phyloP scores from a whole-genome alignment of 2,888 invertebrate species.

The Geophilus truncorum region DNA sequence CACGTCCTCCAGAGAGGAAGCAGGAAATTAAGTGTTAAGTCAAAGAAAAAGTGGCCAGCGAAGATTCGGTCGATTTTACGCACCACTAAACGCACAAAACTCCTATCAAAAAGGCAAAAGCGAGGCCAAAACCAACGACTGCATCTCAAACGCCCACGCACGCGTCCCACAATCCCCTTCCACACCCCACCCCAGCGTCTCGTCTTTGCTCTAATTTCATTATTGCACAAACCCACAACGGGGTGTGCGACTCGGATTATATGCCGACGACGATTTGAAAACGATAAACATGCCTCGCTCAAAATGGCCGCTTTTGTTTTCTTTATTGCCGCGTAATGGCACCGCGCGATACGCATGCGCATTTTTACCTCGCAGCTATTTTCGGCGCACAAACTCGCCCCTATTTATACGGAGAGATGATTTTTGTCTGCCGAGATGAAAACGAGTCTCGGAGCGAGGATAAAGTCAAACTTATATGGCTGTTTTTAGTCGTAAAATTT shows the following conservation, averaged over 20 bases:
- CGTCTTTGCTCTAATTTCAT: neutral
- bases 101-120: neutral
- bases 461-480: no score
- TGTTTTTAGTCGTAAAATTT: no score
- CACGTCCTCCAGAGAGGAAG: neutral
- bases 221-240: neutral
- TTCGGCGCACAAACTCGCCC: neutral
- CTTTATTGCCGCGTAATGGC: conserved; percentile 25
- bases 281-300: neutral
- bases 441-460: neutral
- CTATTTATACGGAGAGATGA: no score
- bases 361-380: neutral
- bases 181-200: neutral
- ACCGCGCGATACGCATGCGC: neutral
- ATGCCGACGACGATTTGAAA: neutral
- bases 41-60: neutral
- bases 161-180: neutral
- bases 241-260: neutral
- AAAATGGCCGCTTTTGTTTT: conserved; percentile 28
- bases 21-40: neutral
- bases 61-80: conserved; percentile 29
- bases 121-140: neutral
- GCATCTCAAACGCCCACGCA: neutral
- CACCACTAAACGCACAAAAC: conserved; percentile 27
- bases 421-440: neutral